Percentiles rank a stretch among this genome's conserved stretches.
Evolutionary conservation across 2,888 invertebrate species (phyloP).

Genomic region (Rhingia campestris): DNA sequence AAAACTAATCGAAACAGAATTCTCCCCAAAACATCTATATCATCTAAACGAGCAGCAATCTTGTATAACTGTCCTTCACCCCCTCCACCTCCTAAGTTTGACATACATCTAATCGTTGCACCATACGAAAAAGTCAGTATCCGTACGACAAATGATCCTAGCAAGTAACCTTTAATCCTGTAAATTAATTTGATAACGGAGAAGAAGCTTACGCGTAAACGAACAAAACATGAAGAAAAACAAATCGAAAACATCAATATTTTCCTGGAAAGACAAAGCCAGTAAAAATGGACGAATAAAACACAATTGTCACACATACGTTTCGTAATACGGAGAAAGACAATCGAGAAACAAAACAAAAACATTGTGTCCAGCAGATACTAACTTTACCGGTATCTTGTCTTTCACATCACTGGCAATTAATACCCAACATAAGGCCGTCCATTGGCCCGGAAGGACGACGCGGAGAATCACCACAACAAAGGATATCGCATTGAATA

Average conservation of each 20-base stretch:
- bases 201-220: conserved; percentile 4
- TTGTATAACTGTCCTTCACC: conserved; percentile 5
- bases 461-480: conserved; percentile 29
- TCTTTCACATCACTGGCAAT: conserved; percentile 68
- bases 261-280: conserved; percentile 41
- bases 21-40: conserved; percentile 25
- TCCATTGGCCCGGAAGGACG: conserved; percentile 43
- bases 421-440: conserved; percentile 60
- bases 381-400: conserved; percentile 62
- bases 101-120: neutral
- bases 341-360: conserved; percentile 38
- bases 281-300: conserved; percentile 29
- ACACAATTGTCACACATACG: conserved; percentile 54
- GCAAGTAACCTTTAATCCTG: conserved; percentile 60
- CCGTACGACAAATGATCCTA: conserved; percentile 58
- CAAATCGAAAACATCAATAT: conserved; percentile 60
- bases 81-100: neutral
- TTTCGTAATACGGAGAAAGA: conserved; percentile 37
- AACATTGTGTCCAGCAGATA: conserved; percentile 32
- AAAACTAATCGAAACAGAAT: conserved; percentile 64
- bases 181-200: conserved; percentile 70
- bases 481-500: conserved; percentile 39
- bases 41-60: conserved; percentile 30
- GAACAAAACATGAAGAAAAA: conserved; percentile 5
- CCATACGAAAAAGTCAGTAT: conserved; percentile 45